Percentiles rank a stretch among this genome's conserved stretches.
These are phyloP conservation scores for Saccopteryx leptura DNA, from an alignment of 2,113 vertebrate genomes.

Conservation along the genomic window DNA sequence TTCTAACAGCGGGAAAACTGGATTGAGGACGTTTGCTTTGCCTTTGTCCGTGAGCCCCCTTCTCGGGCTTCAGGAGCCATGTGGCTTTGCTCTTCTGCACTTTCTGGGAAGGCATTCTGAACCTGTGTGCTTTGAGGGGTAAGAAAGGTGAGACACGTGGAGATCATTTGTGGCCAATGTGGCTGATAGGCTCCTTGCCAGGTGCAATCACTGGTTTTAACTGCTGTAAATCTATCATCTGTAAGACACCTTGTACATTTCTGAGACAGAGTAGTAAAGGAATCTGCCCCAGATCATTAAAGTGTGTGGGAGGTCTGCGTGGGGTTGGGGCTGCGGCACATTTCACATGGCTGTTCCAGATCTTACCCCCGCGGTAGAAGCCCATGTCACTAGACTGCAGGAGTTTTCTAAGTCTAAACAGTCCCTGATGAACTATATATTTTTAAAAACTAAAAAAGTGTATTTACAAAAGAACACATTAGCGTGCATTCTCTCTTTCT, in stretches of 20 bases:
- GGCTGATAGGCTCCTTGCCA: constrained; percentile 35
- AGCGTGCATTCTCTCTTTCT: not conserved
- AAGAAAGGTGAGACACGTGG: not conserved
- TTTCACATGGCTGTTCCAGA: constrained; percentile 22
- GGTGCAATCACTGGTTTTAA: constrained; percentile 19
- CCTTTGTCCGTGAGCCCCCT: no score
- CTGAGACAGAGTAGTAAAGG: constrained; percentile 66
- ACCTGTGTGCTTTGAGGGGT: not conserved
- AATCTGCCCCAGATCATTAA: constrained; percentile 64
- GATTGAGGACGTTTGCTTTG: not conserved
- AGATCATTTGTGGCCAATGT: constrained; percentile 8
- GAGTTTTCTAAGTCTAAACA: constrained; percentile 1
- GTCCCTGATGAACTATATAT: constrained; percentile 7
- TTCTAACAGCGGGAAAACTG: not conserved
- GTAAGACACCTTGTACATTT: constrained; percentile 56
- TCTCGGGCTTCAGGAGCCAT: not conserved
- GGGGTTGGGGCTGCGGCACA: not conserved
- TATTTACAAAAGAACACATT: not conserved
- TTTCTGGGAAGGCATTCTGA: not conserved
- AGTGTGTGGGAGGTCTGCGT: constrained; percentile 52
- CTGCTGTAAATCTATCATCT: constrained; percentile 53
- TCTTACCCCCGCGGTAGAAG: not conserved
- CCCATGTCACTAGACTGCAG: not conserved
- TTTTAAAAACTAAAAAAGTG: constrained; percentile 45
- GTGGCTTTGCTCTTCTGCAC: not conserved